These are phyloP conservation scores for Anoplophora glabripennis DNA, from an alignment of 1,140 invertebrate genomes.

Conservation along the genomic window DNA sequence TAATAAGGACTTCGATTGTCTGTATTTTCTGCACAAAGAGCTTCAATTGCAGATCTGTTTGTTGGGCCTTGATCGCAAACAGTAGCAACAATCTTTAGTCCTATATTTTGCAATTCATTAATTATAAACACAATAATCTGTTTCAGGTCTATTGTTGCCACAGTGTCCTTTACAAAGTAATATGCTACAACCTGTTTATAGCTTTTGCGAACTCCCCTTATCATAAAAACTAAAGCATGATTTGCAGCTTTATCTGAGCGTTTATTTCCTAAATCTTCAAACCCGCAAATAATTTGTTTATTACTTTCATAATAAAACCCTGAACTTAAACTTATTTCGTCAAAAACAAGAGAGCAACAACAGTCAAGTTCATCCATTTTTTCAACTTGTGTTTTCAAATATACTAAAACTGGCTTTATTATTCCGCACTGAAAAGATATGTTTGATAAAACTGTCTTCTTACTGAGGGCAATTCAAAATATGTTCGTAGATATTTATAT, in stretches of 20 bases:
- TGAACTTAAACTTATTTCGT: neutral
- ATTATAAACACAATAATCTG: neutral
- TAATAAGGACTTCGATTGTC: constrained; percentile 9
- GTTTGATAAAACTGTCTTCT: constrained; percentile 11
- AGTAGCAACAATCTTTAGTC: neutral
- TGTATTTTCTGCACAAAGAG: neutral
- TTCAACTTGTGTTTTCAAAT: constrained; percentile 13
- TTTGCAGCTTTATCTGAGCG: constrained; percentile 1
- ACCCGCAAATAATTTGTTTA: neutral
- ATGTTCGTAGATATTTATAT: constrained; percentile 6
- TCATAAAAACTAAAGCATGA: constrained; percentile 16
- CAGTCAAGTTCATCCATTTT: constrained; percentile 13
- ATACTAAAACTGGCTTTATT: constrained; percentile 12
- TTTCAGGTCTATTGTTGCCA: constrained; percentile 1
- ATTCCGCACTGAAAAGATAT: constrained; percentile 20
- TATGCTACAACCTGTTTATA: constrained; percentile 14
- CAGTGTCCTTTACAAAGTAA: neutral
- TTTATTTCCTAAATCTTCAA: constrained; percentile 3
- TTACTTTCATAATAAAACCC: constrained; percentile 14
- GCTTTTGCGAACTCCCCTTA: neutral
- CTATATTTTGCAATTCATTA: neutral
- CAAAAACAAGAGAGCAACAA: too few relatives aligned
- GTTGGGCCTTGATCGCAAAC: neutral
- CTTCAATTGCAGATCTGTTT: neutral
- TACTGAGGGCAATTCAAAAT: neutral